phyloP scores from a whole-genome alignment of 1,140 invertebrate genomes.

The Magallana angulata region DNA sequence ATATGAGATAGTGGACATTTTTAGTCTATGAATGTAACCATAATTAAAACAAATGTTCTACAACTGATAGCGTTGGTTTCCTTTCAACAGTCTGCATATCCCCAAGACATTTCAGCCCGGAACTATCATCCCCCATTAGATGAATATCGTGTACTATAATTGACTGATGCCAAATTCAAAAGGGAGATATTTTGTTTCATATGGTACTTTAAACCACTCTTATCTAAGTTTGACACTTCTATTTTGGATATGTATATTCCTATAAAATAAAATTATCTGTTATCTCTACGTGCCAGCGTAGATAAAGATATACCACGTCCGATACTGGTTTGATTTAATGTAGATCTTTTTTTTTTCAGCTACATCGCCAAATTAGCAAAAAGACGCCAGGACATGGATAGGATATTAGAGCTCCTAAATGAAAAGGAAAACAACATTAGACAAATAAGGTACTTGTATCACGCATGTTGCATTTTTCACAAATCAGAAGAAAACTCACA shows the following conservation, averaged over 20 bases:
- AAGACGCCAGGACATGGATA: constrained; percentile 46
- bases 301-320: neutral
- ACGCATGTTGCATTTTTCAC: too few species aligned
- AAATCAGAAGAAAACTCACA: too few species aligned
- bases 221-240: neutral
- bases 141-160: neutral
- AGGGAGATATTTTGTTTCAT: neutral
- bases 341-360: constrained; percentile 36
- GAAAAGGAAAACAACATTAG: constrained; percentile 50
- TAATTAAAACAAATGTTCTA: constrained; percentile 33
- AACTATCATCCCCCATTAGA: constrained; percentile 12
- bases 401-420: constrained; percentile 39
- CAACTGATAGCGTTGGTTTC: constrained; percentile 14
- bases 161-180: constrained; percentile 22
- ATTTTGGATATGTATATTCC: neutral
- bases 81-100: neutral
- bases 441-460: constrained; percentile 41
- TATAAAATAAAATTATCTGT: neutral
- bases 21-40: neutral
- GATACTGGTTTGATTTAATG: neutral
- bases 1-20: neutral
- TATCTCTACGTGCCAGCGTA: neutral
- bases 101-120: constrained; percentile 31
- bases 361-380: constrained; percentile 48
- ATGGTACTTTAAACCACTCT: constrained; percentile 10